These are phyloP conservation scores for Halcyon badia DNA, from an alignment of 2,797 vertebrate species.

Conservation along the genomic window DNA sequence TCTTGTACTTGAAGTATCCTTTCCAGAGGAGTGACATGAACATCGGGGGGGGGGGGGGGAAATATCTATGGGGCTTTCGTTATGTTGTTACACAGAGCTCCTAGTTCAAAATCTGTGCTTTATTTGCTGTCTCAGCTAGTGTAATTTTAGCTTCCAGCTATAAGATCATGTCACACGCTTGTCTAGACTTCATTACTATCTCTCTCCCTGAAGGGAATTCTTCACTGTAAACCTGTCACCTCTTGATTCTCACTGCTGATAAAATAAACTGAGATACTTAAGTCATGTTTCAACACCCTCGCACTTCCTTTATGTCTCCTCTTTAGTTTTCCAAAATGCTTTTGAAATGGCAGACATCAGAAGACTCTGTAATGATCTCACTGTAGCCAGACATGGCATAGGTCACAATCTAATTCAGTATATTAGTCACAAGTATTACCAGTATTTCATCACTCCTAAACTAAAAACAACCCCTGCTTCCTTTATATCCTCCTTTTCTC, in stretches of 20 bases:
- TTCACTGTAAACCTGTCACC: conserved; percentile 33
- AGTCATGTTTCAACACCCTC: not conserved
- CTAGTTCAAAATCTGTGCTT: not conserved
- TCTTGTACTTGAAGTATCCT: not conserved
- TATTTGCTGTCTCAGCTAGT: not conserved
- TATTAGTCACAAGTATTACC: not conserved
- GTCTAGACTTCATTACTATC: conserved; percentile 46
- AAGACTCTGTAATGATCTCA: not conserved
- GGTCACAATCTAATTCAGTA: not conserved
- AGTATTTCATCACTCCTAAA: not conserved
- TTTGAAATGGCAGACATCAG: not conserved
- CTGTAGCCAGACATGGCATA: not conserved
- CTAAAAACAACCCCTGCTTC: not conserved
- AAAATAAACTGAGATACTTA: conserved; percentile 41
- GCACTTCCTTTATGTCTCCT: not conserved
- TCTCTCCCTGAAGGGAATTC: conserved; percentile 32
- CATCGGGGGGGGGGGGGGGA: not conserved
- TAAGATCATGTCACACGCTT: not conserved
- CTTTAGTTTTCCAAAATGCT: not conserved
- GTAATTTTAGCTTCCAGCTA: conserved; percentile 45
- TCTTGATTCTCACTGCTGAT: conserved; percentile 49
- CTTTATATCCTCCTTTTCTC: not conserved
- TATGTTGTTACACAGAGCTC: not conserved
- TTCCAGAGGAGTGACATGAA: not conserved
- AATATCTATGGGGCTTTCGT: not conserved